Evolutionary conservation across 2,113 vertebrate genomes (phyloP), one percentile per base, ranked within the genome.

Genomic region (Desmodus rotundus): DNA sequence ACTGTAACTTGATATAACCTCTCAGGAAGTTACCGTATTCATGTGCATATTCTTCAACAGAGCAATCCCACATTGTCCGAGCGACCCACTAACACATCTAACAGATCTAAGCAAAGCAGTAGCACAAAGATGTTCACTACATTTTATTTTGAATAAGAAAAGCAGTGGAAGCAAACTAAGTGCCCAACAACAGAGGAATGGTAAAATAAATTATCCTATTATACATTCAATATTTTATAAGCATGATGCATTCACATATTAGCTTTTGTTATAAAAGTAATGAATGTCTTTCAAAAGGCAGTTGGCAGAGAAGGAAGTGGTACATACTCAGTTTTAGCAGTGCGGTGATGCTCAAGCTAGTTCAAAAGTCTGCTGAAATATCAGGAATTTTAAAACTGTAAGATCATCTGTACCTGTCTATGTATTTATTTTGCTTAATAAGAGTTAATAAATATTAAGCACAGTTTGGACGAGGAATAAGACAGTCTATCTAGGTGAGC

Each of bases 1-100:
- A 17, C 43, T 95, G 91, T 94, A 95, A 94, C 72, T 91, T 74
- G 96, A 98, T 88, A 88, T 26, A 47, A 19, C 63, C 89, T 91
- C 76, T 86, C 54, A 83, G 86, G 77, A 95, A 95, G 72, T 91
- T 68, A 88, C 82, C 82, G 65, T 73, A 91, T 74, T 80, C 24
- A 14, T 61, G 45, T 80, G 33, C 28, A 14, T 90, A 85, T 73
- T 33, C 89, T 91, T 96, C 68, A 72, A 67, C n/a, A 50, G 72
- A 70, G 33, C 17, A 63, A 83, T 52, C 31, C n/a, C 24, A 74
- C 54, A 12, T 90, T 70, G 82, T 56, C 43, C 5, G 24, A 58
- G 76, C 86, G 47, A 83, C 24, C 58, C 52, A 47, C 17, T n/a
- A 17, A 56, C 38, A 84, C 22, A 43, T 31, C 17, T 38, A 14